Percentiles rank a stretch among this genome's conserved stretches.
Evolutionary conservation across 2,797 vertebrate species (phyloP).

Genomic region (Selene dorsalis): DNA sequence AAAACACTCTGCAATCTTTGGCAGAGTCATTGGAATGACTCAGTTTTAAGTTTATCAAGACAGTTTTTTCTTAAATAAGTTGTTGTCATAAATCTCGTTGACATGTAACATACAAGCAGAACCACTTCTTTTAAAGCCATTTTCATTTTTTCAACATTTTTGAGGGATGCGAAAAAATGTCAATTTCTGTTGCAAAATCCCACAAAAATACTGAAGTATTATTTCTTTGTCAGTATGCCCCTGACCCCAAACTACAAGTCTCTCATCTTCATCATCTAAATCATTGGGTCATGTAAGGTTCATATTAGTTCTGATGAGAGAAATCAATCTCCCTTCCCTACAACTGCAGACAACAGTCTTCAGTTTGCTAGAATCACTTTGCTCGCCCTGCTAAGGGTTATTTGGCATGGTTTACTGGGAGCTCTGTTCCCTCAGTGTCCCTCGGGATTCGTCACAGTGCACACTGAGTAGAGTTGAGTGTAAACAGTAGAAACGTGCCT

Average conservation of each 20-base stretch:
- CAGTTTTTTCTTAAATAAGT: too few relatives aligned
- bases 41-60: too few relatives aligned
- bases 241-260: not conserved
- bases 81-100: too few relatives aligned
- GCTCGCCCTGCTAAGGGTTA: not conserved
- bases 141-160: too few relatives aligned
- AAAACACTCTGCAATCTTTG: too few relatives aligned
- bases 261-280: not conserved
- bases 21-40: too few relatives aligned
- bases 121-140: too few relatives aligned
- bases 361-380: constrained; percentile 10
- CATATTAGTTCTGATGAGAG: not conserved
- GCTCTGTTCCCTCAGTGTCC: constrained; percentile 2
- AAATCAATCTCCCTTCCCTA: not conserved
- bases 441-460: constrained; percentile 6
- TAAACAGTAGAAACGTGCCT: constrained; percentile 40
- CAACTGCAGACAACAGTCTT: not conserved
- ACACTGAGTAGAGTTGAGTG: constrained; percentile 5
- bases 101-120: too few relatives aligned
- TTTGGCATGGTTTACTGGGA: not conserved
- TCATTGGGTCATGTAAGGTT: not conserved
- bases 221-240: too few relatives aligned
- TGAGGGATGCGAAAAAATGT: too few relatives aligned
- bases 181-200: too few relatives aligned
- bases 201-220: too few relatives aligned